Percentiles rank a stretch among this genome's conserved stretches.
Evolutionary conservation across 1,140 invertebrate genomes (phyloP).

Genomic region (Colletes gigas): DNA sequence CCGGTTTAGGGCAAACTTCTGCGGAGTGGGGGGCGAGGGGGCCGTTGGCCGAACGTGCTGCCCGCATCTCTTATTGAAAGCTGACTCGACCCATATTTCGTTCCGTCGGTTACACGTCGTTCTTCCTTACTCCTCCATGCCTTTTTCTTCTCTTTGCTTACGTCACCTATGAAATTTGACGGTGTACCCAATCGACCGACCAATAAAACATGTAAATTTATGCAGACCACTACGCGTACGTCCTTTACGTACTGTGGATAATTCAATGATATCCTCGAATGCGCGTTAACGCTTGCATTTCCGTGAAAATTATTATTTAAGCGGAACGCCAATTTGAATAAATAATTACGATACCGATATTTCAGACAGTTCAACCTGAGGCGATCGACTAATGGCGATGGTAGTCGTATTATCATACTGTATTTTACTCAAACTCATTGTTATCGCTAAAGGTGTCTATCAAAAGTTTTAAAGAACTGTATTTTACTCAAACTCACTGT

Average conservation of each 20-base stretch:
- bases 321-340: too few species aligned
- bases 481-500: neutral
- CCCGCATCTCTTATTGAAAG: slow-evolving; percentile 38
- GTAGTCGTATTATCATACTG: too few species aligned
- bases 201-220: slow-evolving; percentile 33
- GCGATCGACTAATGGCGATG: too few species aligned
- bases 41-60: slow-evolving; percentile 17
- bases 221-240: neutral
- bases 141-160: neutral
- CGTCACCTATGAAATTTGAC: slow-evolving; percentile 22
- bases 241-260: neutral
- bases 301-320: too few species aligned
- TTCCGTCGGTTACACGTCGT: slow-evolving; percentile 29
- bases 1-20: neutral
- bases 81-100: slow-evolving; percentile 29
- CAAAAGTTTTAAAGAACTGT: too few species aligned
- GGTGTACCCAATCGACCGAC: neutral
- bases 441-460: too few species aligned
- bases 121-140: neutral
- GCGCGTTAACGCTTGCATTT: neutral
- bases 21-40: neutral
- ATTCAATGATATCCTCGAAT: too few species aligned
- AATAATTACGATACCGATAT: too few species aligned
- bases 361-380: too few species aligned
- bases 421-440: too few species aligned